Percentiles rank a stretch among this genome's conserved stretches.
Conservation (phyloP, 2,888 invertebrate species). For the Drosophila buzzatii region DNA sequence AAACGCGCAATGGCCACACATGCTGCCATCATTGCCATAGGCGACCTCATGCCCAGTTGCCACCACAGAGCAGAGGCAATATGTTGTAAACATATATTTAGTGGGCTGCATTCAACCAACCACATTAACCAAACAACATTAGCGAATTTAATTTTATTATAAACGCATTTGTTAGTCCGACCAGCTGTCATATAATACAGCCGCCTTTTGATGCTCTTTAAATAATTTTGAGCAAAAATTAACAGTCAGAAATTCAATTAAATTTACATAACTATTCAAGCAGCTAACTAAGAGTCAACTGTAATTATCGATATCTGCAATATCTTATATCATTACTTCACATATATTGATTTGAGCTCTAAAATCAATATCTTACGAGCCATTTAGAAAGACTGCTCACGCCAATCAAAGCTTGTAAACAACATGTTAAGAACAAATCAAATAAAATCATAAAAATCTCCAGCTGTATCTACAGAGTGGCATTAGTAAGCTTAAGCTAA, state of each 20-base stretch:
- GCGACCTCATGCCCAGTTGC: constrained; percentile 8
- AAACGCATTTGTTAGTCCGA: constrained; percentile 43
- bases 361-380: background rate
- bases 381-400: background rate
- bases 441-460: background rate
- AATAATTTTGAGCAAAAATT: background rate
- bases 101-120: constrained; percentile 26
- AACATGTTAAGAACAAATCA: background rate
- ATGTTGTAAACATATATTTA: constrained; percentile 6
- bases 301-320: background rate
- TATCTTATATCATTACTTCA: background rate
- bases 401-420: background rate
- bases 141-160: constrained; percentile 41
- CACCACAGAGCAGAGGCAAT: constrained; percentile 5
- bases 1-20: constrained; percentile 60
- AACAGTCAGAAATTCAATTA: no score
- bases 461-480: no score
- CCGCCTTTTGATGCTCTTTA: constrained; percentile 13
- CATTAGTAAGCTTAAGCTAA: background rate
- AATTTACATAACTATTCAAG: no score
- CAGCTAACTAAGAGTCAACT: background rate
- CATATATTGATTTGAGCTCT: background rate
- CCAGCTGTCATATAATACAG: constrained; percentile 20
- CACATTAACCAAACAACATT: constrained; percentile 41
- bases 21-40: constrained; percentile 14